Evolutionary conservation across 2,113 vertebrate species (phyloP).

Genomic region (Argyrosomus japonicus): DNA sequence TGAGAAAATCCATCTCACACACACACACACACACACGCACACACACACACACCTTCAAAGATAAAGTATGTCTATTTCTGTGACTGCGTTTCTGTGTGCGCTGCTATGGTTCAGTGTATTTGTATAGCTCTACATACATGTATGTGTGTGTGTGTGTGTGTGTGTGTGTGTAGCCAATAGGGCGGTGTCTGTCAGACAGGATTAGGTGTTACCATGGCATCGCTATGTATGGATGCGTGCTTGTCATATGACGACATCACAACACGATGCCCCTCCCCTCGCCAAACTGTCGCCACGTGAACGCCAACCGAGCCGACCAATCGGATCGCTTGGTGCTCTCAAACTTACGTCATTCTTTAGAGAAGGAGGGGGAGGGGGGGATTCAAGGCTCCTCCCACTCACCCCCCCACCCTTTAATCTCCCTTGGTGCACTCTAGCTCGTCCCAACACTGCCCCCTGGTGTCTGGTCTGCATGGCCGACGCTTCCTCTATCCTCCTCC

Average conservation of each 20-base stretch:
- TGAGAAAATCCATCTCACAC: not conserved
- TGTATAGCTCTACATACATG: constrained; percentile 14
- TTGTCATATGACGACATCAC: constrained; percentile 25
- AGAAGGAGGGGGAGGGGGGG: not conserved
- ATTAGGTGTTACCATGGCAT: constrained; percentile 67
- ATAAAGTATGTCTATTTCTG: not conserved
- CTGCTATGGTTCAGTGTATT: constrained; percentile 16
- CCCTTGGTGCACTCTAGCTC: constrained; percentile 22
- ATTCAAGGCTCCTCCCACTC: constrained; percentile 44
- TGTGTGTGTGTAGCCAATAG: constrained; percentile 41
- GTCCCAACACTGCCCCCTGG: constrained; percentile 78
- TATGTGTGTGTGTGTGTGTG: constrained; percentile 35
- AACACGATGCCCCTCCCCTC: constrained; percentile 49
- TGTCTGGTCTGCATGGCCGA: not conserved
- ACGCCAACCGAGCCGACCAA: constrained; percentile 51
- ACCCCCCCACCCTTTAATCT: not conserved
- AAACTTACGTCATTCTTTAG: constrained; percentile 11
- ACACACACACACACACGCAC: constrained; percentile 8
- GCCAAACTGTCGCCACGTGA: constrained; percentile 52
- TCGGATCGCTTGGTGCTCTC: constrained; percentile 1
- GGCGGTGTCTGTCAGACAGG: constrained; percentile 53
- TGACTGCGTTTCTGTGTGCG: constrained; percentile 4
- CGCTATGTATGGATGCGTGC: constrained; percentile 23
- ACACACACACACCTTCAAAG: not conserved
- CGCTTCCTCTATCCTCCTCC: not conserved